Evolutionary conservation across 2,113 vertebrate genomes (phyloP).

Genomic region (Mormoops blainvillei): DNA sequence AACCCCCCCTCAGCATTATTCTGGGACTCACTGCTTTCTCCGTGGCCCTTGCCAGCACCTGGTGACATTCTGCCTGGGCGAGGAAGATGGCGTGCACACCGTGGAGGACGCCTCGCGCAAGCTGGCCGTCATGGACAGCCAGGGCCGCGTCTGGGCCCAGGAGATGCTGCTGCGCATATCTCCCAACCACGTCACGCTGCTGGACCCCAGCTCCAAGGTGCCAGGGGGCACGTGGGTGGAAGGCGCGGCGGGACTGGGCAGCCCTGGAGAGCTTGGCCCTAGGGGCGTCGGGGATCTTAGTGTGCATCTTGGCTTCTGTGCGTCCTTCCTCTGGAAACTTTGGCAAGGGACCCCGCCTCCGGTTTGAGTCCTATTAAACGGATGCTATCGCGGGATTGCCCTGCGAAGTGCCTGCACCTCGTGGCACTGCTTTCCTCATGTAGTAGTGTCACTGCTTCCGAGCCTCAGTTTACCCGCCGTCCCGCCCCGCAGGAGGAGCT

Average conservation of each 20-base stretch:
- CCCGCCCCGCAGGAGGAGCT: constrained; percentile 82
- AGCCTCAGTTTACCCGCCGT: not conserved
- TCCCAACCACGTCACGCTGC: constrained; percentile 63
- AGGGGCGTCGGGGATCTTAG: not conserved
- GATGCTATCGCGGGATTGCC: not conserved
- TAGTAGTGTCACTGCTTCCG: rapidly evolving
- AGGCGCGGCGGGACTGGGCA: rapidly evolving
- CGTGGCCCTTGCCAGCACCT: constrained; percentile 67
- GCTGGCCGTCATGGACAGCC: constrained; percentile 74
- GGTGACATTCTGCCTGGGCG: constrained; percentile 76
- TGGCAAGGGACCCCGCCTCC: not conserved
- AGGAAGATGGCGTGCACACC: constrained; percentile 74
- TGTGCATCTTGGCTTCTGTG: too few relatives aligned
- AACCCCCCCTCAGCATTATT: too few relatives aligned
- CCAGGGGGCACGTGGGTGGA: not conserved
- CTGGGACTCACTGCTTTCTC: not conserved
- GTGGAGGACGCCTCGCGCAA: constrained; percentile 77
- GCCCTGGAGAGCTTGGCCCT: not conserved
- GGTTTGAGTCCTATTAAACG: not conserved
- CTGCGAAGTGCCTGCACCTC: not conserved
- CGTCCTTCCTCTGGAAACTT: not conserved
- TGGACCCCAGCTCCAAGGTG: constrained; percentile 76
- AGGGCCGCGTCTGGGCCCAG: constrained; percentile 80
- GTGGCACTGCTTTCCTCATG: not conserved
- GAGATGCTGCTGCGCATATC: constrained; percentile 80